Conservation (phyloP, 1,140 invertebrate species). For the Diabrotica virgifera region DNA sequence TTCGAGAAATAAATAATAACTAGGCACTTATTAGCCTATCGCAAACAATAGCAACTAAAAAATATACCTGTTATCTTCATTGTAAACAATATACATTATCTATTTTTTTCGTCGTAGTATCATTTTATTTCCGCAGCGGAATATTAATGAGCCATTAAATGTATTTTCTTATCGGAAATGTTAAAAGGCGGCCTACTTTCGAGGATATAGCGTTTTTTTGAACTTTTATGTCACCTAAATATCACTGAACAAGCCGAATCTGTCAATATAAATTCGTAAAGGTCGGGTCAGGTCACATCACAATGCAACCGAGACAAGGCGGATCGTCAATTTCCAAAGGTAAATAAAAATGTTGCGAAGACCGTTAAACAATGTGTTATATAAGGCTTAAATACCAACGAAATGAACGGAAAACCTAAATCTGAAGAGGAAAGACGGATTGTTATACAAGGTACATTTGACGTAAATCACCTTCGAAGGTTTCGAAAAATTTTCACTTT, state of each 20-base stretch:
- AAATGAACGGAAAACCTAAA: no score
- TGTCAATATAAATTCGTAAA: not conserved
- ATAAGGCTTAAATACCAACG: no score
- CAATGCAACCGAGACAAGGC: not conserved
- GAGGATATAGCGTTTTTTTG: not conserved
- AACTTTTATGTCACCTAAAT: not conserved
- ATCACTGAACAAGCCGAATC: not conserved
- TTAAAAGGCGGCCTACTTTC: not conserved
- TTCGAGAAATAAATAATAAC: constrained; percentile 3
- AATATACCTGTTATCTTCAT: not conserved
- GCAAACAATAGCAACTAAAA: not conserved
- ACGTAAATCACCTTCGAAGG: no score
- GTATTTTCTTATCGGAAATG: not conserved
- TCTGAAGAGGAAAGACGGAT: no score
- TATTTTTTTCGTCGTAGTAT: not conserved
- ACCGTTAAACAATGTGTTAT: no score
- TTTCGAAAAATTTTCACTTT: no score
- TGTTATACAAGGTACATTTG: no score
- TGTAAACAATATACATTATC: not conserved
- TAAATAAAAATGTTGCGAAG: not conserved
- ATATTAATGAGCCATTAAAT: not conserved
- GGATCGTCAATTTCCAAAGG: not conserved
- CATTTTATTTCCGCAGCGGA: not conserved
- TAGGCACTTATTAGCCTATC: not conserved
- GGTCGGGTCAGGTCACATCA: not conserved